These are phyloP conservation scores for Hiodon tergisus DNA, from an alignment of 2,113 vertebrate genomes.

Conservation along the genomic window DNA sequence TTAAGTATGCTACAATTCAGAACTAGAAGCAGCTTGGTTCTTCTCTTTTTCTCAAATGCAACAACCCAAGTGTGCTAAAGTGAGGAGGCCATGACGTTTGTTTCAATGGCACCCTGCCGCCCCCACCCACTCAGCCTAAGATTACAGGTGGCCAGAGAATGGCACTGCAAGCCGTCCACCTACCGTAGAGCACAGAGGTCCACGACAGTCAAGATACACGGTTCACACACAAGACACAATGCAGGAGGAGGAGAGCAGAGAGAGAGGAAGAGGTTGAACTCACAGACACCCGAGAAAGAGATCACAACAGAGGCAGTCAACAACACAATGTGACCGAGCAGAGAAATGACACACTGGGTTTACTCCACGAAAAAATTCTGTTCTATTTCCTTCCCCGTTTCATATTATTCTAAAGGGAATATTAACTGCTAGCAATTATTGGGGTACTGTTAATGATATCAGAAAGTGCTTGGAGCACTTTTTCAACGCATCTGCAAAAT, in stretches of 20 bases:
- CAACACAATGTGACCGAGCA: conserved; percentile 41
- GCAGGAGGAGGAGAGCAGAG: conserved; percentile 60
- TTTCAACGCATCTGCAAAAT: background rate
- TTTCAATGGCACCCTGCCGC: background rate
- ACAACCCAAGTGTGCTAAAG: background rate
- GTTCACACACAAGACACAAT: conserved; percentile 63
- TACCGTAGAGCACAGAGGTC: conserved; percentile 64
- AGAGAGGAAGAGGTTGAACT: conserved; percentile 68
- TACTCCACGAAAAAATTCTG: background rate
- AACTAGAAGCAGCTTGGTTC: no score
- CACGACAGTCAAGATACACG: conserved; percentile 66
- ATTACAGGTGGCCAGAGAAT: conserved; percentile 46
- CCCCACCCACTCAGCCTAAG: conserved; percentile 33
- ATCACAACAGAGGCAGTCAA: conserved; percentile 52
- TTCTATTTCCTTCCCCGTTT: background rate
- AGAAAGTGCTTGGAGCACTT: background rate
- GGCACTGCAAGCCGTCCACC: conserved; percentile 58
- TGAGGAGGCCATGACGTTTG: background rate
- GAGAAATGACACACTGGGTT: conserved; percentile 58
- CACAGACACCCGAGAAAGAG: conserved; percentile 59
- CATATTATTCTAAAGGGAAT: background rate
- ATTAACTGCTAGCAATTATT: background rate
- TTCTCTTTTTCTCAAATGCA: no score
- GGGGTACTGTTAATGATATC: background rate
- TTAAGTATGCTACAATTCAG: no score